These are phyloP conservation scores for Rhynchonycteris naso DNA, from an alignment of 2,797 vertebrate genomes.

Conservation along the genomic window DNA sequence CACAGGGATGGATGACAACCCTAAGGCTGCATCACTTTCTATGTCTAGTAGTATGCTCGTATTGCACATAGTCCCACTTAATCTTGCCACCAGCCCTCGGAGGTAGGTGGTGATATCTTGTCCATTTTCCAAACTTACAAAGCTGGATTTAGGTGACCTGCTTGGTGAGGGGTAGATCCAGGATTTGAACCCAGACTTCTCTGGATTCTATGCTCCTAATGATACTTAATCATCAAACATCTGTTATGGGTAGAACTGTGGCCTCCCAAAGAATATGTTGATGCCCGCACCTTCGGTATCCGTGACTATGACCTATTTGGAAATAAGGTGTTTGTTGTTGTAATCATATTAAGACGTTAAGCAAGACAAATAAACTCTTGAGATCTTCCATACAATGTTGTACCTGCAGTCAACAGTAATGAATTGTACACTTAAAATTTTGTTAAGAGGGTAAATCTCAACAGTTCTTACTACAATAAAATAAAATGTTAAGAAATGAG, in stretches of 20 bases:
- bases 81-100: not conserved
- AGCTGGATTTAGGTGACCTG: not conserved
- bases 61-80: not conserved
- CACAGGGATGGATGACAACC: not conserved
- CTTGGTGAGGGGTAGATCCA: not conserved
- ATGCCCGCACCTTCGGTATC: not conserved
- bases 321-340: not conserved
- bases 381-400: not conserved
- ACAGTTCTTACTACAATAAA: not conserved
- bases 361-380: not conserved
- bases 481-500: not conserved
- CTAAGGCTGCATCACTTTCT: not conserved
- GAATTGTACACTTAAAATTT: not conserved
- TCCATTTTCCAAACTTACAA: not conserved
- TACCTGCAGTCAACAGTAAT: not conserved
- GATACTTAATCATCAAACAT: not conserved
- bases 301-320: not conserved
- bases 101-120: not conserved
- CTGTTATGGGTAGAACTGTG: not conserved
- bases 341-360: not conserved
- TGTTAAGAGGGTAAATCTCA: not conserved
- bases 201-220: not conserved
- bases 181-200: not conserved
- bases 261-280: not conserved
- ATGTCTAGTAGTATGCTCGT: too few relatives aligned